phyloP scores from a whole-genome alignment of 2,113 vertebrate genomes.

The Formicarius rufipectus region DNA sequence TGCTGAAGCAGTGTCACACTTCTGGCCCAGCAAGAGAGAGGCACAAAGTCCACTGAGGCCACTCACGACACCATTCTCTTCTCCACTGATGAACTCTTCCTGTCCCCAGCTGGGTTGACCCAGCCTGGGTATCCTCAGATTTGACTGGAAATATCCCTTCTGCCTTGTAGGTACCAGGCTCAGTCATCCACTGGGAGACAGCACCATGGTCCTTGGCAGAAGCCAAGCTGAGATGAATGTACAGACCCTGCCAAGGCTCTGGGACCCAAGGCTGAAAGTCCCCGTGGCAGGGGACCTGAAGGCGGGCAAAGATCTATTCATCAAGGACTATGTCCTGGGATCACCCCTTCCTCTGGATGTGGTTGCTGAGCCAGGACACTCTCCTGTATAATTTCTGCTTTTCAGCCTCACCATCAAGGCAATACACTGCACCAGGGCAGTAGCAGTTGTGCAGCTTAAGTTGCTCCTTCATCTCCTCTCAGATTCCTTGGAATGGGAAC shows the following conservation, averaged over 20 bases:
- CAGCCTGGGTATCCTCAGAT: not conserved
- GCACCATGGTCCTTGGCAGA: not conserved
- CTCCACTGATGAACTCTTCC: rapidly evolving
- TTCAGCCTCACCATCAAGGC: not conserved
- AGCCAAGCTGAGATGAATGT: not conserved
- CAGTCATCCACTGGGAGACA: not conserved
- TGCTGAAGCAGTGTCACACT: not conserved
- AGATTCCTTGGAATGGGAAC: not conserved
- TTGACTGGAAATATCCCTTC: not conserved
- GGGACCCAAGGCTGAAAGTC: not conserved
- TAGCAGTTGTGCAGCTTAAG: not conserved
- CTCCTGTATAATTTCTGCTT: not conserved
- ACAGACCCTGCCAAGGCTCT: not conserved
- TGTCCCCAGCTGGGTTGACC: not conserved
- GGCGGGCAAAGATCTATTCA: not conserved
- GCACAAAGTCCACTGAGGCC: not conserved
- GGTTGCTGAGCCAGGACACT: not conserved
- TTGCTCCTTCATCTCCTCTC: not conserved
- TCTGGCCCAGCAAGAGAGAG: not conserved
- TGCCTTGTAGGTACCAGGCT: not conserved
- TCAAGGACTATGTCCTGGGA: not conserved
- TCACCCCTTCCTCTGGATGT: not conserved
- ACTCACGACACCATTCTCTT: not conserved
- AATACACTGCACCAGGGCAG: not conserved
- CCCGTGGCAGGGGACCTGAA: not conserved